phyloP scores from a whole-genome alignment of 2,888 invertebrate genomes.

The Homarus gammarus region DNA sequence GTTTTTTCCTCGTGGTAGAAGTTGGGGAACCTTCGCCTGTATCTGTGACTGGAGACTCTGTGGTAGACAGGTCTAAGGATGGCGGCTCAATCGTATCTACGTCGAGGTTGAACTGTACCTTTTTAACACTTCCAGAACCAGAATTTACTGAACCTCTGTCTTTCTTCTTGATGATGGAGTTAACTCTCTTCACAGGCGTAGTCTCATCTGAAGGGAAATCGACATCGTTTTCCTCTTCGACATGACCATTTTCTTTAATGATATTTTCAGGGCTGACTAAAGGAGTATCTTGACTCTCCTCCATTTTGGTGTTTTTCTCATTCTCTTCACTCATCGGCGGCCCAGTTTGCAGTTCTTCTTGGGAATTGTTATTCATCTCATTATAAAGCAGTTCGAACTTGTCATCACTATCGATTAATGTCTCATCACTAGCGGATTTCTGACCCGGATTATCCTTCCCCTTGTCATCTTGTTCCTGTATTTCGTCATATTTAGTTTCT shows the following conservation, averaged over 20 bases:
- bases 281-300: background rate
- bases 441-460: background rate
- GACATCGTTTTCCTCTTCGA: background rate
- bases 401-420: constrained; percentile 36
- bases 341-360: background rate
- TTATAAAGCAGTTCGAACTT: constrained; percentile 53
- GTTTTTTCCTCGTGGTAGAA: background rate
- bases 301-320: background rate
- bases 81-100: constrained; percentile 17
- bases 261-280: constrained; percentile 4
- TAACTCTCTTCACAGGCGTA: constrained; percentile 26
- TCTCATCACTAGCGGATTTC: background rate
- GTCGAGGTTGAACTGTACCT: constrained; percentile 51
- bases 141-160: background rate
- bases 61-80: background rate
- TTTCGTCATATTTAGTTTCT: background rate
- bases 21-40: no score
- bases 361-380: constrained; percentile 17
- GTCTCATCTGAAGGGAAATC: background rate
- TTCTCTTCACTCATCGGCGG: background rate
- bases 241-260: background rate
- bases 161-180: constrained; percentile 59
- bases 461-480: background rate
- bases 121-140: constrained; percentile 2
- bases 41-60: background rate